Conservation (phyloP, 2,888 invertebrate species). For the Bursaphelenchus okinawaensis region DNA sequence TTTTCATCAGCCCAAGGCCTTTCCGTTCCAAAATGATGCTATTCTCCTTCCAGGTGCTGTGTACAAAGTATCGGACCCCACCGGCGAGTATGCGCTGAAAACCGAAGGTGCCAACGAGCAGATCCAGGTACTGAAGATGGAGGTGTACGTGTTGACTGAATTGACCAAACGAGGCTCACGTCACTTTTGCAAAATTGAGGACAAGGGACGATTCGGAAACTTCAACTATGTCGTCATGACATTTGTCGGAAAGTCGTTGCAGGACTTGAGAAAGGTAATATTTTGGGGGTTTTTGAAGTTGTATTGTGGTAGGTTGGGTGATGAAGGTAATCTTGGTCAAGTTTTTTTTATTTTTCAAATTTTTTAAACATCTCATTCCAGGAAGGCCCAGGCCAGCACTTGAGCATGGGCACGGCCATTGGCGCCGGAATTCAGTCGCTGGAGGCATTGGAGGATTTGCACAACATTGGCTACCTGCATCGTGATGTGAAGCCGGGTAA, state of each 20-base stretch:
- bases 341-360: too few species aligned
- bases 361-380: too few species aligned
- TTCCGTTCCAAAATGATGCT: too few species aligned
- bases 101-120: conserved; percentile 40
- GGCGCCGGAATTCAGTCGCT: conserved; percentile 40
- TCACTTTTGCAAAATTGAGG: conserved; percentile 53
- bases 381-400: conserved; percentile 35
- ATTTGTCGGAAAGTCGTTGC: conserved; percentile 52
- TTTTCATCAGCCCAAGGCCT: too few species aligned
- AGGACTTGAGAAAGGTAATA: conserved; percentile 30
- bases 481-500: conserved; percentile 44
- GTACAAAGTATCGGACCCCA: conserved; percentile 40
- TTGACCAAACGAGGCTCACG: conserved; percentile 42
- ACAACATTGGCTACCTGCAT: conserved; percentile 44
- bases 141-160: conserved; percentile 49
- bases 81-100: conserved; percentile 50
- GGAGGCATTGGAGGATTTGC: conserved; percentile 52
- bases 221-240: conserved; percentile 56
- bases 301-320: too few species aligned
- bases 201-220: conserved; percentile 44
- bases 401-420: conserved; percentile 49
- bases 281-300: neutral
- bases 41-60: conserved; percentile 40
- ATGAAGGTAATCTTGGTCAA: too few species aligned
- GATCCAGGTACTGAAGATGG: conserved; percentile 44